phyloP scores from a whole-genome alignment of 2,113 vertebrate genomes.

The Archilochus colubris region DNA sequence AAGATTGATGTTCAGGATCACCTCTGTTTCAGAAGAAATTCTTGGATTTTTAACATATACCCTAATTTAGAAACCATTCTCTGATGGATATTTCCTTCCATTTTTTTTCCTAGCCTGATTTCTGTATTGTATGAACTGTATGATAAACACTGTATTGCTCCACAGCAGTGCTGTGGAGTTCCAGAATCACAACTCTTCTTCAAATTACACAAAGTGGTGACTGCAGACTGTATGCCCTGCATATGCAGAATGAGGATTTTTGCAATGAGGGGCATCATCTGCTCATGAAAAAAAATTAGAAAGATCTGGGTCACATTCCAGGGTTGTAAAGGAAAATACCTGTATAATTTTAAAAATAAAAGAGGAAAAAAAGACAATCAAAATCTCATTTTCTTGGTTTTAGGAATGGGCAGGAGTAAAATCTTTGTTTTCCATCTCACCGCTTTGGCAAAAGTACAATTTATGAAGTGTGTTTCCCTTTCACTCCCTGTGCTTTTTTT shows the following conservation, averaged over 20 bases:
- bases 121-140: background rate
- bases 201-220: background rate
- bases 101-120: background rate
- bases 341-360: background rate
- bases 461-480: background rate
- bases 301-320: background rate
- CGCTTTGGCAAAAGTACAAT: background rate
- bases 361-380: background rate
- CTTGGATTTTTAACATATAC: background rate
- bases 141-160: accelerated
- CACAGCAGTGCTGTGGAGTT: background rate
- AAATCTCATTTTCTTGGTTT: background rate
- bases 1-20: background rate
- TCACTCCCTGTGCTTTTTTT: background rate
- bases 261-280: accelerated
- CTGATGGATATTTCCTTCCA: background rate
- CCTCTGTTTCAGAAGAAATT: background rate
- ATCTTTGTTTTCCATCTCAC: background rate
- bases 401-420: background rate
- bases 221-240: accelerated
- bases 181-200: background rate
- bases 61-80: background rate
- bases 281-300: background rate
- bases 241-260: background rate
- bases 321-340: background rate